Base-by-base conservation (phyloP, 2,888 invertebrate genomes). In the Macaria notata region DNA sequence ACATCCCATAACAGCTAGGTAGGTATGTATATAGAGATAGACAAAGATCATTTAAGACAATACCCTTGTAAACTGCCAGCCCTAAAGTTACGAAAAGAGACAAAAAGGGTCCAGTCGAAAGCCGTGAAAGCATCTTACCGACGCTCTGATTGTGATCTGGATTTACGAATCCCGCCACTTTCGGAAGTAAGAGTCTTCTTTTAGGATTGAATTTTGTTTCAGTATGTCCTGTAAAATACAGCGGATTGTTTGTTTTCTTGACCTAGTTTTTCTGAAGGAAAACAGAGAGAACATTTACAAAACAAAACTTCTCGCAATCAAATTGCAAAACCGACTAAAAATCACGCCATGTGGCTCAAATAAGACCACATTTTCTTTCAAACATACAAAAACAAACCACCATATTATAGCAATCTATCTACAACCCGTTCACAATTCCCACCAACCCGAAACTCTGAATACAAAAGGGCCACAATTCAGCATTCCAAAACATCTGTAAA, bases 121-220 rank as follows among this genome's bases (percentile, higher is more conserved):
- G 76, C 79, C 73, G 70, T 71, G 69, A 65, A 72, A 74, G 69
- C 76, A 76, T 73, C 75, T 76, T 69, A 68, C 68, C 78, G 76
- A 79, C 77, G 75, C 76, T 81, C 81, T 84, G 85, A 87, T 86
- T 85, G 83, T 78, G 61, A 73, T 71, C 72, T 71, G 70, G 72
- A 72, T 69, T 65, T 63, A 63, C 62, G 61, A 53, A 61, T 60
- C 56, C 61, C 58, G 51, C 48, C 49, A 62, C 63, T 52, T 55
- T 50, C 58, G 61, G 62, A 61, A 59, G 56, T 54, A 55, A 4
- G 33, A 7, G 5, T 6, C 33, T 44, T 59, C 47, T 42, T 19
- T 45, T 44, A 49, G 55, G 55, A 63, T 64, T 64, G 62, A 64
- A 59, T 62, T 59, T 52, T 56, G 42, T 54, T 49, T 41, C 38